These are phyloP conservation scores for Neopipo cinnamomea DNA, from an alignment of 2,113 vertebrate species.

Conservation along the genomic window DNA sequence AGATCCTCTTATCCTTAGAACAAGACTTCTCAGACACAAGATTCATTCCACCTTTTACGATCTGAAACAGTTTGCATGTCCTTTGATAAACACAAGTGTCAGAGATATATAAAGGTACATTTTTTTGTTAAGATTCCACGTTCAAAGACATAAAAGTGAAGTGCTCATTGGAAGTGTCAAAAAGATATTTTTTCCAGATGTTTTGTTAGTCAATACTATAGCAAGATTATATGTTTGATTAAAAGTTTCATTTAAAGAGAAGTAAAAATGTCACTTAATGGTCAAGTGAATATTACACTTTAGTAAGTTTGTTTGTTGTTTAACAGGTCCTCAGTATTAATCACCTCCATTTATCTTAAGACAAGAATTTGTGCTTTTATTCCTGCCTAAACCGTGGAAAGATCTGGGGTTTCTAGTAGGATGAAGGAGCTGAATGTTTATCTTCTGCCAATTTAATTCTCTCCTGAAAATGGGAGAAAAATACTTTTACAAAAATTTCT, in stretches of 20 bases:
- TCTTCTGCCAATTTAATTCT: background rate
- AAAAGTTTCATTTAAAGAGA: slow-evolving; percentile 4
- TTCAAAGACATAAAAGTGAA: background rate
- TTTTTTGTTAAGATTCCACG: background rate
- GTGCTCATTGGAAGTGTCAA: background rate
- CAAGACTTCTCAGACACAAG: background rate
- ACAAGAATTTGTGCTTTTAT: background rate
- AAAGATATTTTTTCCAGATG: background rate
- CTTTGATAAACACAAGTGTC: background rate
- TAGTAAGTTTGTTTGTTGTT: slow-evolving; percentile 4
- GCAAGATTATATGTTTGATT: background rate
- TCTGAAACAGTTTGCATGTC: background rate
- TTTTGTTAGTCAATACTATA: background rate
- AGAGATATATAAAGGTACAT: background rate
- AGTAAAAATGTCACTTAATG: background rate
- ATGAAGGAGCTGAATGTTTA: background rate
- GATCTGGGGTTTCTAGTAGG: background rate
- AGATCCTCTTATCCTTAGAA: background rate
- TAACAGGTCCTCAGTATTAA: background rate
- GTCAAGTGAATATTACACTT: background rate
- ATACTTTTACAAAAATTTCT: background rate
- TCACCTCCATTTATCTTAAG: background rate
- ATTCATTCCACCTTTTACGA: background rate
- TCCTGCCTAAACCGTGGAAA: background rate
- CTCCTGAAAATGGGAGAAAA: background rate